These are phyloP conservation scores for Zapus hudsonius DNA, from an alignment of 2,113 vertebrate species.

Conservation along the genomic window DNA sequence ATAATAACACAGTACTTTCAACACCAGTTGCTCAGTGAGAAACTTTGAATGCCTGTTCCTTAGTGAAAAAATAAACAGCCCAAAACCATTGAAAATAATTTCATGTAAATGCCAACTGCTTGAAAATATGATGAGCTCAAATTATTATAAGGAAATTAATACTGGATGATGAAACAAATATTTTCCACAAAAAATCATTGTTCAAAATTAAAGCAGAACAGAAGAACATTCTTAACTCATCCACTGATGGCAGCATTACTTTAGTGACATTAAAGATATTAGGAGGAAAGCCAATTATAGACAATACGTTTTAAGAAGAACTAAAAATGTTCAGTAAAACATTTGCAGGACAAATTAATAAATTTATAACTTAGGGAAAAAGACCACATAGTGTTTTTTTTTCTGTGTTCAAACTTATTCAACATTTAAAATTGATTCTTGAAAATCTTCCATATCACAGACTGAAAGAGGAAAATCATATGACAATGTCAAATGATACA, in stretches of 20 bases:
- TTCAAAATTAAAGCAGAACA: neutral
- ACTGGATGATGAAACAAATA: no score
- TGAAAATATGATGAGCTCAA: neutral
- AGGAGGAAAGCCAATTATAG: neutral
- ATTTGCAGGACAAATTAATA: neutral
- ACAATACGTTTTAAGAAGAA: neutral
- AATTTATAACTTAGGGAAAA: neutral
- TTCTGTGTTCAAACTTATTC: neutral
- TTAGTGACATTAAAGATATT: neutral
- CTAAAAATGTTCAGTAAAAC: neutral
- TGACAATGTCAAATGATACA: neutral
- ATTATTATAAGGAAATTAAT: neutral
- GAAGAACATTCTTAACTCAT: neutral
- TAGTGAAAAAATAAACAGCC: neutral
- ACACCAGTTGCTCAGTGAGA: neutral
- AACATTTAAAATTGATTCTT: neutral
- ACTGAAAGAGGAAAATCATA: neutral
- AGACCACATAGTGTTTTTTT: neutral
- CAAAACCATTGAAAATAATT: neutral
- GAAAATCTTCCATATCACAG: neutral
- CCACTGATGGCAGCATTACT: neutral
- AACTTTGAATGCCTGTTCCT: neutral
- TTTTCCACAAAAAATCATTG: neutral
- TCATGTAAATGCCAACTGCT: constrained; percentile 19
- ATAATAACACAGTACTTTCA: neutral